phyloP scores from a whole-genome alignment of 1,140 invertebrate species.

The Drosophila lini region DNA sequence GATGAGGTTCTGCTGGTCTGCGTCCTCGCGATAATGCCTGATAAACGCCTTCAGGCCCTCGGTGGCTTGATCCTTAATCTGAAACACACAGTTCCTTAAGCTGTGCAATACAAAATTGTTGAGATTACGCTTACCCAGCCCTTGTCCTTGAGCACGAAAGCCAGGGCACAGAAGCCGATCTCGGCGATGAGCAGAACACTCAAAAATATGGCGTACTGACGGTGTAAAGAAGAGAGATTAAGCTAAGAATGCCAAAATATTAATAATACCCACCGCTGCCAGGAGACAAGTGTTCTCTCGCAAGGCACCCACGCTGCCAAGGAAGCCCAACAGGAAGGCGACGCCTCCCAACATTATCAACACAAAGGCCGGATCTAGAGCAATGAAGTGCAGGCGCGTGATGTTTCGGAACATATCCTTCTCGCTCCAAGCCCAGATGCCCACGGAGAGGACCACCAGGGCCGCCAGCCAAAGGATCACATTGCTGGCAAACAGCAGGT shows the following conservation, averaged over 20 bases:
- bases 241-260: neutral
- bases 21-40: constrained; percentile 97
- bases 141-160: constrained; percentile 97
- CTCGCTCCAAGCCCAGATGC: constrained; percentile 98
- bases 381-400: constrained; percentile 93
- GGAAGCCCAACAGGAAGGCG: constrained; percentile 97
- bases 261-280: constrained; percentile 89
- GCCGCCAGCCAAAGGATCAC: constrained; percentile 98
- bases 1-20: constrained; percentile 98
- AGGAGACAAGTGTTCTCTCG: constrained; percentile 94
- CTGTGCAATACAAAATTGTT: neutral
- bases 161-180: constrained; percentile 95
- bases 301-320: constrained; percentile 98
- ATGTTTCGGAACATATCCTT: constrained; percentile 98
- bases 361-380: constrained; percentile 97
- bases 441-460: constrained; percentile 93
- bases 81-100: constrained; percentile 9
- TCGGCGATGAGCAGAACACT: constrained; percentile 95
- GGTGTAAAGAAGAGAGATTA: constrained; percentile 78
- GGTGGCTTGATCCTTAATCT: constrained; percentile 96
- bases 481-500: constrained; percentile 98
- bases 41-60: constrained; percentile 97
- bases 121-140: constrained; percentile 89
- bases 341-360: constrained; percentile 95
- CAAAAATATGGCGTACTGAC: constrained; percentile 96